Evolutionary conservation across 2,888 invertebrate genomes (phyloP).

Genomic region (Antitype chi): DNA sequence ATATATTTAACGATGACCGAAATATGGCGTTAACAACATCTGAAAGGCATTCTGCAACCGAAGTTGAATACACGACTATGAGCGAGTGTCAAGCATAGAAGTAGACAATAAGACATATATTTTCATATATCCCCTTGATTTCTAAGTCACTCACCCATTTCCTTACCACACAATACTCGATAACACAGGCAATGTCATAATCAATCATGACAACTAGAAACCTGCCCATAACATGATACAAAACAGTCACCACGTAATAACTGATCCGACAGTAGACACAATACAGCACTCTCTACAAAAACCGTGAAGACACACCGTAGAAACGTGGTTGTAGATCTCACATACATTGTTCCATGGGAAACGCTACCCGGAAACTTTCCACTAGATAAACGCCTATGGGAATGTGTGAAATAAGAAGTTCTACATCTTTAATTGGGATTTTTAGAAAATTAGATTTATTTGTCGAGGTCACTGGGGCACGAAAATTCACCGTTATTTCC

Average conservation of each 20-base stretch:
- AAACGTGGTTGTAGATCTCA: slow-evolving; percentile 71
- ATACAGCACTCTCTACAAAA: slow-evolving; percentile 75
- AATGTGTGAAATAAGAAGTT: slow-evolving; percentile 66
- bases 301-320: slow-evolving; percentile 68
- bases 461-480: slow-evolving; percentile 29
- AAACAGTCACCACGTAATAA: slow-evolving; percentile 58
- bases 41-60: background rate
- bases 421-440: slow-evolving; percentile 44
- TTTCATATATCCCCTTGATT: background rate
- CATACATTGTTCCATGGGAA: slow-evolving; percentile 79
- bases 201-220: slow-evolving; percentile 58
- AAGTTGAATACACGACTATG: background rate
- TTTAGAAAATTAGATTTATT: slow-evolving; percentile 27
- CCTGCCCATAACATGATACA: slow-evolving; percentile 33
- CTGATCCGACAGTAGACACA: slow-evolving; percentile 63
- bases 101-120: background rate
- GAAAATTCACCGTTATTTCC: background rate
- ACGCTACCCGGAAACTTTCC: slow-evolving; percentile 81
- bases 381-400: slow-evolving; percentile 65
- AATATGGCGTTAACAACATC: background rate
- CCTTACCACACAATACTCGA: slow-evolving; percentile 17
- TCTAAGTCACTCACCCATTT: background rate
- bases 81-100: background rate
- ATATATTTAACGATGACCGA: background rate
- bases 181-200: slow-evolving; percentile 37